Percentiles rank a stretch among this genome's conserved stretches.
Evolutionary conservation across 2,888 invertebrate genomes (phyloP).

Genomic region (Chymomyza fuscimana): DNA sequence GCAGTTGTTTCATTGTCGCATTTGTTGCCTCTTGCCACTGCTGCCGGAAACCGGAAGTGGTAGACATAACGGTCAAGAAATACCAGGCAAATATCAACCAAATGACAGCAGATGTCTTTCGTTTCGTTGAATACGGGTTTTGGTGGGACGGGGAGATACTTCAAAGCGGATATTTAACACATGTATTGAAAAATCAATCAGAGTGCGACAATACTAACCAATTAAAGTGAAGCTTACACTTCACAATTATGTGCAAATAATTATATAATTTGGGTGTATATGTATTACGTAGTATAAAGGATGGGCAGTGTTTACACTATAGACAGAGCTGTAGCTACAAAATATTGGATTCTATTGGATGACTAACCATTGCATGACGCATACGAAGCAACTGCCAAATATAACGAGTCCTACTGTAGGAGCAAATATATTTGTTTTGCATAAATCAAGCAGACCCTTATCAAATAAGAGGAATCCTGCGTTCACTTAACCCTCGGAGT

Average conservation of each 20-base stretch:
- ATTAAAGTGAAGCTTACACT: background rate
- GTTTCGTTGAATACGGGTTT: no score
- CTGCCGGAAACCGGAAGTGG: constrained; percentile 70
- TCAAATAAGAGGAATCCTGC: no score
- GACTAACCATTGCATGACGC: no score
- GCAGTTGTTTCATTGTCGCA: constrained; percentile 73
- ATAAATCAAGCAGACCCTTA: no score
- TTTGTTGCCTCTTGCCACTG: constrained; percentile 35
- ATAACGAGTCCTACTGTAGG: no score
- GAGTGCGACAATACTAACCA: background rate
- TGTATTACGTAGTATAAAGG: no score
- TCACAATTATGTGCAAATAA: background rate
- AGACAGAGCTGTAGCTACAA: no score
- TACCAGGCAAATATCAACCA: constrained; percentile 39
- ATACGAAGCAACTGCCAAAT: no score
- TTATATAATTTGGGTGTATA: background rate
- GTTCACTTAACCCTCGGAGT: no score
- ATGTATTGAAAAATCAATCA: constrained; percentile 75
- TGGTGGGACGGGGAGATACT: background rate
- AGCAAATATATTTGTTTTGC: no score
- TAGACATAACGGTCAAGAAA: constrained; percentile 64
- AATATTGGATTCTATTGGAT: no score
- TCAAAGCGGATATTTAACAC: constrained; percentile 26
- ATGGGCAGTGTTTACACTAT: no score
- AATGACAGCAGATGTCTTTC: constrained; percentile 36